Percentiles rank a stretch among this genome's conserved stretches.
Evolutionary conservation across 2,113 vertebrate species (phyloP).

Genomic region (Coregonus clupeaformis): DNA sequence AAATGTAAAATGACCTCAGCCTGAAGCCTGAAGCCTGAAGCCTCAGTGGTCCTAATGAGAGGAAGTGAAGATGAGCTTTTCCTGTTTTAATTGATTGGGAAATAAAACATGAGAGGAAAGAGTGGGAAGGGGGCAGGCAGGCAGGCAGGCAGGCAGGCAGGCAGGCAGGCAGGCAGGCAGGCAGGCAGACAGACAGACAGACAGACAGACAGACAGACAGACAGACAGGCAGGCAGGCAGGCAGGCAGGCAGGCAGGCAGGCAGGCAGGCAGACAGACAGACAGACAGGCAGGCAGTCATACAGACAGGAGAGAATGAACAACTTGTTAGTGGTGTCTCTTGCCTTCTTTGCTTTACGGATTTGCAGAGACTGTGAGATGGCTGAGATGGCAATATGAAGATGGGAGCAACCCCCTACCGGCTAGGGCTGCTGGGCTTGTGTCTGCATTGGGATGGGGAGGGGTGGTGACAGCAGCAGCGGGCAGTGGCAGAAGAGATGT

Average conservation of each 20-base stretch:
- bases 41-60: too few relatives aligned
- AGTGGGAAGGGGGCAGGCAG: constrained; percentile 62
- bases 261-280: too few relatives aligned
- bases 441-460: constrained; percentile 75
- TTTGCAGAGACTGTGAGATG: constrained; percentile 43
- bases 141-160: neutral
- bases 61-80: too few relatives aligned
- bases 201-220: too few relatives aligned
- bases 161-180: neutral
- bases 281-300: neutral
- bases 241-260: too few relatives aligned
- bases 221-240: too few relatives aligned
- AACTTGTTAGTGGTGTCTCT: constrained; percentile 34
- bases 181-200: neutral
- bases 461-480: constrained; percentile 78
- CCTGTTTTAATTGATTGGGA: neutral
- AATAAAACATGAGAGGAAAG: neutral
- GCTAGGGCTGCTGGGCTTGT: constrained; percentile 70
- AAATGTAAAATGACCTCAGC: too few relatives aligned
- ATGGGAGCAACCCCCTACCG: constrained; percentile 67
- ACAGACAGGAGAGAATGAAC: constrained; percentile 20
- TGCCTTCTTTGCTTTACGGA: constrained; percentile 25
- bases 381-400: constrained; percentile 58
- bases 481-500: constrained; percentile 72
- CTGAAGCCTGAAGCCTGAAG: too few relatives aligned